Evolutionary conservation across 2,888 invertebrate genomes (phyloP).

Genomic region (Homarus gammarus): DNA sequence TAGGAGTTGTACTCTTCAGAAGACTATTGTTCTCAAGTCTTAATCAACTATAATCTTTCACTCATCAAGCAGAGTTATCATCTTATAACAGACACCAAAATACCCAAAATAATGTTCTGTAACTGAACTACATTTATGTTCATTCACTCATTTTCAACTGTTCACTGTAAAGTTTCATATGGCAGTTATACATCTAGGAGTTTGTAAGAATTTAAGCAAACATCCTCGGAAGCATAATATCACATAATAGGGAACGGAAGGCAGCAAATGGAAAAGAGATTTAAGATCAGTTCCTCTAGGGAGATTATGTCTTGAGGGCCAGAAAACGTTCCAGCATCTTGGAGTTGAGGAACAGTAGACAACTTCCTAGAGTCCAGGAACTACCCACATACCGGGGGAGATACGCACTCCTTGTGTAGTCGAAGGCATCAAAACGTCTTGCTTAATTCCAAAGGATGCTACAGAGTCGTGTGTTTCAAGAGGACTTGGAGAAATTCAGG

Average conservation of each 20-base stretch:
- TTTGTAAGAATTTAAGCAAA: background rate
- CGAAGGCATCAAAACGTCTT: background rate
- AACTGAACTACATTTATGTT: slow-evolving; percentile 8
- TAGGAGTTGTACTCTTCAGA: slow-evolving; percentile 51
- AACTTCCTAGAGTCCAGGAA: background rate
- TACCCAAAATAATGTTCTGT: slow-evolving; percentile 24
- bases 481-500: too few relatives aligned
- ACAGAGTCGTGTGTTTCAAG: background rate
- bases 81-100: slow-evolving; percentile 28
- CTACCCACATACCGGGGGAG: background rate
- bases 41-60: slow-evolving; percentile 41
- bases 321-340: background rate
- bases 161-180: slow-evolving; percentile 11
- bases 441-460: background rate
- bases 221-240: slow-evolving; percentile 26
- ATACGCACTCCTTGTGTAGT: background rate
- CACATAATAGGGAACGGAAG: slow-evolving; percentile 24
- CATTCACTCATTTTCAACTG: slow-evolving; percentile 41
- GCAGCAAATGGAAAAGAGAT: background rate
- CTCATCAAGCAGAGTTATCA: slow-evolving; percentile 41
- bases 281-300: background rate
- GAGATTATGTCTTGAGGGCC: background rate
- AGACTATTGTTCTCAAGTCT: slow-evolving; percentile 29
- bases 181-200: slow-evolving; percentile 1
- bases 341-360: background rate